Percentiles rank a stretch among this genome's conserved stretches.
Evolutionary conservation across 1,140 invertebrate genomes (phyloP).

Genomic region (Drosophila ohnishii): DNA sequence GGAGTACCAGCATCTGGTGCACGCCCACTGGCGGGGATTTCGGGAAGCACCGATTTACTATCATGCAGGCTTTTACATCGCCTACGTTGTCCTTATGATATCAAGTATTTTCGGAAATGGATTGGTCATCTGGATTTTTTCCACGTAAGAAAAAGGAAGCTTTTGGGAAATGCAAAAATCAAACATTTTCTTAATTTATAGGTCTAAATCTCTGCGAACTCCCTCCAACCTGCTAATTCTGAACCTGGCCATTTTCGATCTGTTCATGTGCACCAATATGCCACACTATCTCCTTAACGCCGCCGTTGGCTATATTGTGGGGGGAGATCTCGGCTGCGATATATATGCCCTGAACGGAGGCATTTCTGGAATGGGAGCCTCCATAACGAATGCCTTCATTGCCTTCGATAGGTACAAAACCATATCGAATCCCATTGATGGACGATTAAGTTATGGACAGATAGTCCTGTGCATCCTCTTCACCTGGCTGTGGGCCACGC

Average conservation of each 20-base stretch:
- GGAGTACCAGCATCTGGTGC: constrained; percentile 87
- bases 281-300: constrained; percentile 88
- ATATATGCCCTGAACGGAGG: constrained; percentile 88
- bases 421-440: constrained; percentile 90
- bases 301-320: constrained; percentile 85
- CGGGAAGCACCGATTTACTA: constrained; percentile 88
- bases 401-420: constrained; percentile 90
- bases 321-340: constrained; percentile 88
- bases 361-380: constrained; percentile 88
- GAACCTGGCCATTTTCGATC: constrained; percentile 90
- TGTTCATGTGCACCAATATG: constrained; percentile 90
- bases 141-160: constrained; percentile 85
- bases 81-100: constrained; percentile 88
- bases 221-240: constrained; percentile 92
- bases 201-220: constrained; percentile 89
- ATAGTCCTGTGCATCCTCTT: constrained; percentile 86
- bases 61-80: constrained; percentile 89
- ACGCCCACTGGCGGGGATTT: constrained; percentile 89
- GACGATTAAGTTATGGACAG: constrained; percentile 87
- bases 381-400: constrained; percentile 90
- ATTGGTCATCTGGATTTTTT: constrained; percentile 92
- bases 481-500: constrained; percentile 89
- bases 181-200: constrained; percentile 51
- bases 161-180: no score
- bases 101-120: constrained; percentile 90